phyloP scores from a whole-genome alignment of 2,888 invertebrate species.

The Stramonita haemastoma region DNA sequence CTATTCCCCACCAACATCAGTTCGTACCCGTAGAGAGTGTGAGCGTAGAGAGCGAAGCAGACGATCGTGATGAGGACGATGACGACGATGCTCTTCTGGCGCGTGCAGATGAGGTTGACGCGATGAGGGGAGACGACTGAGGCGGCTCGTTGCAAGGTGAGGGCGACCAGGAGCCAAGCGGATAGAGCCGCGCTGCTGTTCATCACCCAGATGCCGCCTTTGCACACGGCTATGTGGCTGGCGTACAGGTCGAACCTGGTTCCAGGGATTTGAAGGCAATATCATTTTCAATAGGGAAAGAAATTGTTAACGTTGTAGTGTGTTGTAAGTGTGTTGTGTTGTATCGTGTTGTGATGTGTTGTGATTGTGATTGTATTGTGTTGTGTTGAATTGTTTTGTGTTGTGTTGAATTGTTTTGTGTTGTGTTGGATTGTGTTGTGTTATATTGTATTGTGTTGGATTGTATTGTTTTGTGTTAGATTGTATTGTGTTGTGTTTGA shows the following conservation, averaged over 20 bases:
- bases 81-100: slow-evolving; percentile 12
- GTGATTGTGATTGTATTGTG: too few relatives aligned
- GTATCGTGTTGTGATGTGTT: too few relatives aligned
- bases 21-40: slow-evolving; percentile 57
- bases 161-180: slow-evolving; percentile 47
- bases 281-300: too few relatives aligned
- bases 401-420: too few relatives aligned
- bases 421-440: too few relatives aligned
- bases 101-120: slow-evolving; percentile 35
- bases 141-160: slow-evolving; percentile 44
- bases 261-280: too few relatives aligned
- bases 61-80: background rate
- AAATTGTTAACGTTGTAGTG: too few relatives aligned
- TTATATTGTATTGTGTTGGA: too few relatives aligned
- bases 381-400: too few relatives aligned
- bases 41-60: slow-evolving; percentile 51
- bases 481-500: too few relatives aligned
- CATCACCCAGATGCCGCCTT: background rate
- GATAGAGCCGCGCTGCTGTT: slow-evolving; percentile 36
- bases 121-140: slow-evolving; percentile 40
- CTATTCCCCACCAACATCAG: slow-evolving; percentile 31
- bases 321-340: too few relatives aligned
- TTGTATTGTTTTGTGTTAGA: too few relatives aligned
- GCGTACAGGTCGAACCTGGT: slow-evolving; percentile 21
- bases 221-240: slow-evolving; percentile 23